Conservation (phyloP, 2,113 vertebrate genomes). For the Monopterus albus region DNA sequence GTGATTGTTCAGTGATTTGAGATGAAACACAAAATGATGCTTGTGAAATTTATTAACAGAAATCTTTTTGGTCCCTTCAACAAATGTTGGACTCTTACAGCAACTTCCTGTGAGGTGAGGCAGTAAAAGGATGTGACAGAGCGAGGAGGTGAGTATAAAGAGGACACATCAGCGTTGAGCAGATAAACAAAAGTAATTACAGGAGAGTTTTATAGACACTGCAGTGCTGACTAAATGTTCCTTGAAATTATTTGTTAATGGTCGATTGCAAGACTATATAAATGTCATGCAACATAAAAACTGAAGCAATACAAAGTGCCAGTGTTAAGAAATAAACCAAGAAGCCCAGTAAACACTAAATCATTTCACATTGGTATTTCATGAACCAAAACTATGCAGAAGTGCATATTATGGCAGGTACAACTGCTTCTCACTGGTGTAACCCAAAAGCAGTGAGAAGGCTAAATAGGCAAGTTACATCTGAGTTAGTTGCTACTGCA, state of each 20-base stretch:
- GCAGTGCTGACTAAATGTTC: slow-evolving; percentile 13
- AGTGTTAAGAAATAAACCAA: no score
- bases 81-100: slow-evolving; percentile 76
- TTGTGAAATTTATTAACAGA: slow-evolving; percentile 96
- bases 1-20: neutral
- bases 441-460: slow-evolving; percentile 38
- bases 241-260: slow-evolving; percentile 12
- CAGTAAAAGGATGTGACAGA: slow-evolving; percentile 14
- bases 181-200: slow-evolving; percentile 25
- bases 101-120: slow-evolving; percentile 35
- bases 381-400: slow-evolving; percentile 82
- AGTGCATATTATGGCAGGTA: slow-evolving; percentile 78
- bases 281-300: slow-evolving; percentile 19
- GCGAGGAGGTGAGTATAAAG: neutral
- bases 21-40: slow-evolving; percentile 74
- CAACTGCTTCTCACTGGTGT: slow-evolving; percentile 42
- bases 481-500: slow-evolving; percentile 73
- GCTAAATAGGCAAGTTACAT: slow-evolving; percentile 14
- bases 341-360: neutral
- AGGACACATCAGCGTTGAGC: slow-evolving; percentile 7
- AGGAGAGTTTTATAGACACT: slow-evolving; percentile 18
- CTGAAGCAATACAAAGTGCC: neutral
- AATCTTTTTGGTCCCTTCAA: slow-evolving; percentile 93
- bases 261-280: neutral
- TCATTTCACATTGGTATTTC: slow-evolving; percentile 44